These are phyloP conservation scores for Lasiurus cinereus DNA, from an alignment of 2,113 vertebrate species.

Conservation along the genomic window DNA sequence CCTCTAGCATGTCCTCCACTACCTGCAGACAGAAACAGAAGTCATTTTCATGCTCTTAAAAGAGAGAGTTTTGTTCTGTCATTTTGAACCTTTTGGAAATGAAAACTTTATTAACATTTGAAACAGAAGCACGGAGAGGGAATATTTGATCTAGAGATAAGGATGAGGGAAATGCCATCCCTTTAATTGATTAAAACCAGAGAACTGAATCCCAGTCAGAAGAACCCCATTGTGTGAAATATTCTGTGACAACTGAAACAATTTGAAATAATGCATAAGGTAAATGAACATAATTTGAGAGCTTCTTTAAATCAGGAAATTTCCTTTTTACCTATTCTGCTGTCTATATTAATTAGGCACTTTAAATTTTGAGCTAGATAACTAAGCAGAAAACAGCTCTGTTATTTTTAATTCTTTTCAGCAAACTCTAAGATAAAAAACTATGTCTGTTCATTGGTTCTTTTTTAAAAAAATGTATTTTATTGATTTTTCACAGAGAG, in stretches of 20 bases:
- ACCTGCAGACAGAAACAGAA: constrained; percentile 93
- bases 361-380: constrained; percentile 63
- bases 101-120: constrained; percentile 88
- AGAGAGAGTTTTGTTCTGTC: constrained; percentile 87
- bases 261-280: constrained; percentile 29
- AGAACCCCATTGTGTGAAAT: constrained; percentile 60
- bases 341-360: constrained; percentile 50
- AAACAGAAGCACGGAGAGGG: constrained; percentile 81
- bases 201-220: constrained; percentile 66
- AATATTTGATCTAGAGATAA: constrained; percentile 73
- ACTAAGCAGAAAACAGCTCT: constrained; percentile 54
- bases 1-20: constrained; percentile 98
- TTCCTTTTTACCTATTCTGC: constrained; percentile 61
- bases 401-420: constrained; percentile 70
- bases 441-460: constrained; percentile 50
- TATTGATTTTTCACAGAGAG: too few species aligned
- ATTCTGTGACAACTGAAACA: constrained; percentile 56
- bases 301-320: constrained; percentile 71
- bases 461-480: not conserved
- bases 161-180: constrained; percentile 74
- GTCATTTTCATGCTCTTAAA: constrained; percentile 85
- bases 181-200: constrained; percentile 81
- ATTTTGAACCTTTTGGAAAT: constrained; percentile 84
- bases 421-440: constrained; percentile 69
- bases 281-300: constrained; percentile 42